These are phyloP conservation scores for Prosapia bicincta DNA, from an alignment of 2,888 invertebrate genomes.

Conservation along the genomic window DNA sequence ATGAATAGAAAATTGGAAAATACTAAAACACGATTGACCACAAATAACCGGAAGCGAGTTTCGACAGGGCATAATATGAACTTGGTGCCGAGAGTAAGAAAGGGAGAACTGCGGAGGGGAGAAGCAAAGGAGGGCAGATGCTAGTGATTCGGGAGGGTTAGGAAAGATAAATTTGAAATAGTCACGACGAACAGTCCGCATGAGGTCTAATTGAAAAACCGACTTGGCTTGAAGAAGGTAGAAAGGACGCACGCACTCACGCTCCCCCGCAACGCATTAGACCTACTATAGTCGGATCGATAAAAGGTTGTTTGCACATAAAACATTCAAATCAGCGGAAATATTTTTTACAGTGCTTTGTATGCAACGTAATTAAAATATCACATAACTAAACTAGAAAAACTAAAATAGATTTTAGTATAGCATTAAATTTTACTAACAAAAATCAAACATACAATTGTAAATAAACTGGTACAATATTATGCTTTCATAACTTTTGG, in stretches of 20 bases:
- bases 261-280: background rate
- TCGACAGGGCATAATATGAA: background rate
- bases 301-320: background rate
- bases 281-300: background rate
- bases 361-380: too few species aligned
- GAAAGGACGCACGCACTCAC: background rate
- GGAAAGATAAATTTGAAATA: constrained; percentile 3
- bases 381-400: too few species aligned
- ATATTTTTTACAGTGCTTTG: too few species aligned
- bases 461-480: too few species aligned
- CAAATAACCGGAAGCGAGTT: background rate
- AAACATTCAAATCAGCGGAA: too few species aligned
- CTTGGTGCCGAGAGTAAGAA: background rate
- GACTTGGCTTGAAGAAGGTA: background rate
- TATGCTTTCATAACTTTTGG: too few species aligned
- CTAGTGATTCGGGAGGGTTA: background rate
- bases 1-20: too few species aligned
- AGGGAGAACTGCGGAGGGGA: constrained; percentile 26
- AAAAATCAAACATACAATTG: too few species aligned
- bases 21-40: background rate
- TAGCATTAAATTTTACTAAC: too few species aligned
- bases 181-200: background rate
- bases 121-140: constrained; percentile 6
- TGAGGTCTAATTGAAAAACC: background rate
- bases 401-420: too few species aligned